Conservation (phyloP, 2,113 vertebrate genomes). For the Aramus guarauna region DNA sequence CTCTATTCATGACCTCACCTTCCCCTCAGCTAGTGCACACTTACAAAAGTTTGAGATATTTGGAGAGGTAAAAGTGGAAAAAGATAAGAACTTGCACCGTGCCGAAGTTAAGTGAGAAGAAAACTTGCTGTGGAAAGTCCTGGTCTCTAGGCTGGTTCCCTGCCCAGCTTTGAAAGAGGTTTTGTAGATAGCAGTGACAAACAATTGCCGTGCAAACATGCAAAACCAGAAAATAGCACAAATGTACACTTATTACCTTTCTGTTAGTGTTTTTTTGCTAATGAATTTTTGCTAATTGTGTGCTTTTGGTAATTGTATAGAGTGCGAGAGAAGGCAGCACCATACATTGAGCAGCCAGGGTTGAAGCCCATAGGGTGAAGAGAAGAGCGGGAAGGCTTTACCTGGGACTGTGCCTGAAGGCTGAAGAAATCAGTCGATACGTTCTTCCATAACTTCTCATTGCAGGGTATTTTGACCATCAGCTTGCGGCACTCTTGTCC, state of each 20-base stretch:
- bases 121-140: not conserved
- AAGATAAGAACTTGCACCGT: fast-evolving
- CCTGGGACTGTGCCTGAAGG: constrained; percentile 81
- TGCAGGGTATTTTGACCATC: constrained; percentile 72
- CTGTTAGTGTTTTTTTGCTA: not conserved
- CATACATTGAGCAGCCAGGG: not conserved
- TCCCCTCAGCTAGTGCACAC: not conserved
- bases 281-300: fast-evolving
- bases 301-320: not conserved
- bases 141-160: not conserved
- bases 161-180: not conserved
- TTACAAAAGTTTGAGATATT: not conserved
- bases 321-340: not conserved
- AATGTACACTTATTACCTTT: not conserved
- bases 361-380: not conserved
- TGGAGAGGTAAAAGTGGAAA: not conserved
- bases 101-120: not conserved
- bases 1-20: not conserved
- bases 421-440: not conserved
- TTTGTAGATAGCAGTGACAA: not conserved
- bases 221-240: not conserved
- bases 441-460: fast-evolving
- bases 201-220: not conserved
- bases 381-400: not conserved
- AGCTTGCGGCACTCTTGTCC: not conserved